A percentile compares a stretch with the other conserved stretches of the same genome.
Evolutionary conservation across 1,140 invertebrate species (phyloP).

Genomic region (Tyrophagus putrescentiae): DNA sequence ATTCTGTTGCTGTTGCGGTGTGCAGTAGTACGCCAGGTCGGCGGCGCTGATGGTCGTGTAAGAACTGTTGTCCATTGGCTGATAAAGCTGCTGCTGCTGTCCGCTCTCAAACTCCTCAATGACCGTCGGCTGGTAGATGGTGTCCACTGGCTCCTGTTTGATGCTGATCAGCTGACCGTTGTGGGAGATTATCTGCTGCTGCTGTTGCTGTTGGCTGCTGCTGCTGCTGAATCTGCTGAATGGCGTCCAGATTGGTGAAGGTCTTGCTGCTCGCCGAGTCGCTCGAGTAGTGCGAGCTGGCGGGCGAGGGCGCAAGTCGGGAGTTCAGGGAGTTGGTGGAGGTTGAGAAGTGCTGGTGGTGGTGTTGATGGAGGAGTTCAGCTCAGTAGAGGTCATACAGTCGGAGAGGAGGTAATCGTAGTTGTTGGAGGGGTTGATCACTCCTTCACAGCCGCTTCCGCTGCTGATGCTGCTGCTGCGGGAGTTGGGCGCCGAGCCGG

Average conservation of each 20-base stretch:
- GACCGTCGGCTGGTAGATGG: background rate
- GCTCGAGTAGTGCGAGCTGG: background rate
- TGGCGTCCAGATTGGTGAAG: background rate
- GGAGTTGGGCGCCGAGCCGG: background rate
- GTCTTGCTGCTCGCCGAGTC: background rate
- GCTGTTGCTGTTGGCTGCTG: too few relatives aligned
- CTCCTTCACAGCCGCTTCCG: background rate
- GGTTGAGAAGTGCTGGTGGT: background rate
- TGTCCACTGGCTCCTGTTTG: background rate
- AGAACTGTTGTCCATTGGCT: background rate
- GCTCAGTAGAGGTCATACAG: background rate
- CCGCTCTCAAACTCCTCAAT: background rate
- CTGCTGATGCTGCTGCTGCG: background rate
- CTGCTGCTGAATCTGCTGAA: background rate
- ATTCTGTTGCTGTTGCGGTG: too few relatives aligned
- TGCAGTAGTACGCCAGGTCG: background rate
- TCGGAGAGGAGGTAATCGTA: background rate
- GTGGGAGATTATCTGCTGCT: too few relatives aligned
- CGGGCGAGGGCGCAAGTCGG: background rate
- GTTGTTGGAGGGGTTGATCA: background rate
- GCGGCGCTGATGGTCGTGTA: background rate
- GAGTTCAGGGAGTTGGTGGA: background rate
- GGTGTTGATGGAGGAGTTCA: background rate
- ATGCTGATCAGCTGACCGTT: too few relatives aligned
- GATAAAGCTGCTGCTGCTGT: background rate